A percentile compares a stretch with the other conserved stretches of the same genome.
Evolutionary conservation across 2,797 vertebrate genomes (phyloP).

Genomic region (Mormyrus hasselquistii): DNA sequence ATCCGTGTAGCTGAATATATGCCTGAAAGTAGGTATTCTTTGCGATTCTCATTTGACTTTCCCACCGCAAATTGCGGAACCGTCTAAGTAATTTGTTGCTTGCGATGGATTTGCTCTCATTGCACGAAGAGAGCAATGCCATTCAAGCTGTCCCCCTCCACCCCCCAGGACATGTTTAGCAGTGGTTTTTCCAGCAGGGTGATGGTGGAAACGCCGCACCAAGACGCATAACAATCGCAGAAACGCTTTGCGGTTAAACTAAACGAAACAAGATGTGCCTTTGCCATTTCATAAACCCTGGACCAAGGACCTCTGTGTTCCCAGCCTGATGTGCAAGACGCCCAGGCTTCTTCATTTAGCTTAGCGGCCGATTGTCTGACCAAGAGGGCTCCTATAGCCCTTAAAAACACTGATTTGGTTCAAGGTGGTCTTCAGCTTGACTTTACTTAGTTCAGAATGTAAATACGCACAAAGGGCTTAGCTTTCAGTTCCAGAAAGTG

Average conservation of each 20-base stretch:
- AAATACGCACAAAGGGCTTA: slow-evolving; percentile 31
- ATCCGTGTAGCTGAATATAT: neutral
- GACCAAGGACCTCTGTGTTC: slow-evolving; percentile 22
- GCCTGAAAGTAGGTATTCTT: neutral
- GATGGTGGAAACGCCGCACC: slow-evolving; percentile 1
- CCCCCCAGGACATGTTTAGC: slow-evolving; percentile 2
- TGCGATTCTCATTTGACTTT: slow-evolving; percentile 5
- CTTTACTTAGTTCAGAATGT: slow-evolving; percentile 32
- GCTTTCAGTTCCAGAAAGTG: slow-evolving; percentile 20
- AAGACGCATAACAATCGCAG: slow-evolving; percentile 10
- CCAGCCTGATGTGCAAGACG: slow-evolving; percentile 25
- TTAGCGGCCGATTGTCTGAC: neutral
- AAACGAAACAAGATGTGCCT: slow-evolving; percentile 26
- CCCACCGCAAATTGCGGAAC: neutral
- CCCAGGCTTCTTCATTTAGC: slow-evolving; percentile 17
- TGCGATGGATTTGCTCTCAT: neutral
- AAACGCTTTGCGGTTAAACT: slow-evolving; percentile 26
- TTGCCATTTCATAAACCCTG: slow-evolving; percentile 24
- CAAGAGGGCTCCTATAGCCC: slow-evolving; percentile 12
- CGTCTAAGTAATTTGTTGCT: slow-evolving; percentile 5
- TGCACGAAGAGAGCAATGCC: neutral
- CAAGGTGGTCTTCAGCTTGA: slow-evolving; percentile 41
- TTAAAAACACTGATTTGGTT: slow-evolving; percentile 33
- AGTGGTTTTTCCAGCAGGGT: slow-evolving; percentile 10
- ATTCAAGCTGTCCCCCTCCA: neutral